Percentiles rank a stretch among this genome's conserved stretches.
Conservation (phyloP, 2,888 invertebrate species). For the Ennomos quercinarius region DNA sequence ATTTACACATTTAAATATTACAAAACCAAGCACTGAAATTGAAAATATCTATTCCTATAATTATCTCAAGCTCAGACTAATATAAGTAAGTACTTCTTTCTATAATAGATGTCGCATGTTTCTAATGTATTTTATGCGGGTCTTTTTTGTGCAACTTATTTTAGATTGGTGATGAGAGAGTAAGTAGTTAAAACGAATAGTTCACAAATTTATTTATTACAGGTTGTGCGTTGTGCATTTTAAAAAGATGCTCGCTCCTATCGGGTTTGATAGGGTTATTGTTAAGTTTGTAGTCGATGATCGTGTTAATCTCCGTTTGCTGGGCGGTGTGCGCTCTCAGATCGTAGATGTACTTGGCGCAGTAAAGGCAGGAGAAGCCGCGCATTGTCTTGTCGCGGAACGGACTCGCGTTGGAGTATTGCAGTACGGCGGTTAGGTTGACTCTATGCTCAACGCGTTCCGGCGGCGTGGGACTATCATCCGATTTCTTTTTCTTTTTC, state of each 20-base stretch:
- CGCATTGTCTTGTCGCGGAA: slow-evolving; percentile 77
- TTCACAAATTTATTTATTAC: too few relatives aligned
- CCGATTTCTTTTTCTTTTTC: slow-evolving; percentile 74
- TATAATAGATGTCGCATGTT: too few relatives aligned
- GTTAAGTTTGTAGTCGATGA: slow-evolving; percentile 79
- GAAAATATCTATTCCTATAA: too few relatives aligned
- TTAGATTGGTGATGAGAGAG: too few relatives aligned
- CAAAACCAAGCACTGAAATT: too few relatives aligned
- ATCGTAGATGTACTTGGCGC: slow-evolving; percentile 69
- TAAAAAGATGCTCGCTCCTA: slow-evolving; percentile 71
- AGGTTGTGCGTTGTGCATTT: slow-evolving; percentile 69
- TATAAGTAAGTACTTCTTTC: too few relatives aligned
- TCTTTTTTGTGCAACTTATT: too few relatives aligned
- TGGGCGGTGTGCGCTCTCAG: slow-evolving; percentile 70
- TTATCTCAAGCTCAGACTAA: too few relatives aligned
- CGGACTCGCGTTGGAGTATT: slow-evolving; percentile 79
- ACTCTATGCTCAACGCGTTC: slow-evolving; percentile 80
- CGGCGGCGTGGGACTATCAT: slow-evolving; percentile 76
- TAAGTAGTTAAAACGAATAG: too few relatives aligned
- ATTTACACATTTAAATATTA: too few relatives aligned
- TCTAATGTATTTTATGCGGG: too few relatives aligned
- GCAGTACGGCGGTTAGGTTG: slow-evolving; percentile 77
- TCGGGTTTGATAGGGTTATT: slow-evolving; percentile 80
- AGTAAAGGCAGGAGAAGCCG: slow-evolving; percentile 80
- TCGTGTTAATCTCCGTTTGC: slow-evolving; percentile 70